These are phyloP conservation scores for Noctilio leporinus DNA, from an alignment of 2,113 vertebrate genomes.

Conservation along the genomic window DNA sequence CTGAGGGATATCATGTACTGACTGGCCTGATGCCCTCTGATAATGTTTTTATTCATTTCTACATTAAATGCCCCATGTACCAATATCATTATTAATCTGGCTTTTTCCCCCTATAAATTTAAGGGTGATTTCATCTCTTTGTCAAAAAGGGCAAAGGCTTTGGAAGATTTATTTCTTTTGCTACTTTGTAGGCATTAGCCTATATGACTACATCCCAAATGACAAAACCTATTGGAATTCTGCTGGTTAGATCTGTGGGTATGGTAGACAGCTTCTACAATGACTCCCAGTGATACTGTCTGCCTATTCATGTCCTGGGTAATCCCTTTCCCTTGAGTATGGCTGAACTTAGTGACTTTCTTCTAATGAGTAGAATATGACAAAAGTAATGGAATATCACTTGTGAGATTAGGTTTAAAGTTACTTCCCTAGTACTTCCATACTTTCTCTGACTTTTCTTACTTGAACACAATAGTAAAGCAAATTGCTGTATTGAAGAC, in stretches of 20 bases:
- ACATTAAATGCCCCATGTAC: background rate
- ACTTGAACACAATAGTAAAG: background rate
- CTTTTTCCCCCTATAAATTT: background rate
- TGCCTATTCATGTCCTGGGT: background rate
- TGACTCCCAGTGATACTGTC: background rate
- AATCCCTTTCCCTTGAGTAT: background rate
- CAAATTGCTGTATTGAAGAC: no score
- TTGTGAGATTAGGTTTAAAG: background rate
- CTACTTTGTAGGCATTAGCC: background rate
- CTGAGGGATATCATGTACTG: background rate
- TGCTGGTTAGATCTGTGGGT: background rate
- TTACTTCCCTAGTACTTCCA: background rate
- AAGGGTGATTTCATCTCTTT: background rate
- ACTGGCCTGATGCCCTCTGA: background rate
- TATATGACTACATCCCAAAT: background rate
- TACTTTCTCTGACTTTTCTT: background rate
- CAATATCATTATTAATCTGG: background rate
- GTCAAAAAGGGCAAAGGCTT: background rate
- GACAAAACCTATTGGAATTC: background rate
- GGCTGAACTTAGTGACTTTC: background rate
- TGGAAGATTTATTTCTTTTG: background rate
- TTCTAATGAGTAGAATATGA: background rate
- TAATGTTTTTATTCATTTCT: background rate
- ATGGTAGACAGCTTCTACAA: background rate
- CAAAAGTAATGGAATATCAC: background rate